A percentile compares a stretch with the other conserved stretches of the same genome.
Conservation (phyloP, 2,113 vertebrate species). For the Mirounga angustirostris region DNA sequence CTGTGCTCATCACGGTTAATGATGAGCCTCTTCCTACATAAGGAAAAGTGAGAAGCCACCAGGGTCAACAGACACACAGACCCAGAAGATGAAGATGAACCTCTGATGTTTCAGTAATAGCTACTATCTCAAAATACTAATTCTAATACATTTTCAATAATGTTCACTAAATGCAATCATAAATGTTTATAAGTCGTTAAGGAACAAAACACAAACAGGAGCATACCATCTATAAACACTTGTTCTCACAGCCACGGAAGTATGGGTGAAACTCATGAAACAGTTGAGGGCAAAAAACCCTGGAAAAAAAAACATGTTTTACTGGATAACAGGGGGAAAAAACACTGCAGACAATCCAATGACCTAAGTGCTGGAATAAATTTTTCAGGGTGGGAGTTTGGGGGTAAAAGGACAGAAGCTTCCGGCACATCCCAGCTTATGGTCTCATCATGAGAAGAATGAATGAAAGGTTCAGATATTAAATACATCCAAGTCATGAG, state of each 20-base stretch:
- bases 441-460: not conserved
- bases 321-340: not conserved
- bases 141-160: not conserved
- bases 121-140: not conserved
- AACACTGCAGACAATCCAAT: not conserved
- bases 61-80: not conserved
- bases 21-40: fast-evolving
- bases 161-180: not conserved
- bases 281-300: not conserved
- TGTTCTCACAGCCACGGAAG: not conserved
- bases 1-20: not conserved
- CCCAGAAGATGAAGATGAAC: not conserved
- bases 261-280: not conserved
- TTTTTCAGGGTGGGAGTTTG: not conserved
- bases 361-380: not conserved
- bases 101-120: not conserved
- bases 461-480: not conserved
- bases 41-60: not conserved
- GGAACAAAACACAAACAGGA: not conserved
- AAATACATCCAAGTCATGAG: not conserved
- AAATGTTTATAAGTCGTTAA: not conserved
- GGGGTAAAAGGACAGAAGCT: not conserved
- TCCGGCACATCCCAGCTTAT: not conserved
- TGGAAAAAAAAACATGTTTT: not conserved
- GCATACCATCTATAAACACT: not conserved